These are phyloP conservation scores for Phania funesta DNA, from an alignment of 2,888 invertebrate species.

Conservation along the genomic window DNA sequence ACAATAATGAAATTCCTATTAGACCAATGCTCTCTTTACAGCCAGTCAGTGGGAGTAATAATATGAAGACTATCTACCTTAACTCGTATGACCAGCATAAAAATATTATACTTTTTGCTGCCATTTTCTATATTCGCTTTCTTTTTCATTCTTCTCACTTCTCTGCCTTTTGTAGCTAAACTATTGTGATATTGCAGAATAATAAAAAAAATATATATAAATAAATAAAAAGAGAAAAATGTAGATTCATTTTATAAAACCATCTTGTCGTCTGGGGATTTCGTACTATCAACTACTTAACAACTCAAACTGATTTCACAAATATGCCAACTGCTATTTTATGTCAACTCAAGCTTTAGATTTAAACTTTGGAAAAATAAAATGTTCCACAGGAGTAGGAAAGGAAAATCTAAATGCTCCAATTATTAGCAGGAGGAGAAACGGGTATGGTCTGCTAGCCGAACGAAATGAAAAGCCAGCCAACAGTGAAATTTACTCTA, in stretches of 20 bases:
- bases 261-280: slow-evolving; percentile 65
- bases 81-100: slow-evolving; percentile 46
- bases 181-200: slow-evolving; percentile 48
- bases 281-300: slow-evolving; percentile 66
- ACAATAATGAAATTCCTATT: slow-evolving; percentile 6
- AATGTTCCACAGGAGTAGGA: background rate
- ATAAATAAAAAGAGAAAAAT: slow-evolving; percentile 14
- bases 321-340: slow-evolving; percentile 73
- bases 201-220: slow-evolving; percentile 33
- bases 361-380: slow-evolving; percentile 48
- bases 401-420: slow-evolving; percentile 2
- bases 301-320: slow-evolving; percentile 73
- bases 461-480: slow-evolving; percentile 44
- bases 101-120: background rate
- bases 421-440: background rate
- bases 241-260: slow-evolving; percentile 53
- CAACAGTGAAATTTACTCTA: slow-evolving; percentile 66
- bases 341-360: slow-evolving; percentile 70
- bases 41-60: background rate
- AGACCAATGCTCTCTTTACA: slow-evolving; percentile 45
- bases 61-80: slow-evolving; percentile 32
- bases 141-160: slow-evolving; percentile 15
- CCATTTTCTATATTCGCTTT: slow-evolving; percentile 24
- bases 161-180: slow-evolving; percentile 33
- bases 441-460: background rate